Base-by-base conservation (phyloP, 2,113 vertebrate genomes). In the Phaethon lepturus region DNA sequence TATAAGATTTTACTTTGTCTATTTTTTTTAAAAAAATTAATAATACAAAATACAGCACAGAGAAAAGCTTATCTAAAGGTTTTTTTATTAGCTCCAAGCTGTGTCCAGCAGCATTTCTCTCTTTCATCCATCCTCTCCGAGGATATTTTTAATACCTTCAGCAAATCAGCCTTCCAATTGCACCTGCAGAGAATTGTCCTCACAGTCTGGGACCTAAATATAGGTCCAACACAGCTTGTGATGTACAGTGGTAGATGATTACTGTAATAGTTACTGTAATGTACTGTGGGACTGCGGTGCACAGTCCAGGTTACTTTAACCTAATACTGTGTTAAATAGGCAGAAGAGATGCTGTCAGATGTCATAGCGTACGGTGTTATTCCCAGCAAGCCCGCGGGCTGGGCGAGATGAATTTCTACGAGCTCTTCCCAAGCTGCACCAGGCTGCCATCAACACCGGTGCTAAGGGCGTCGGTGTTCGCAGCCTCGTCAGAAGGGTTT, bases 121-220 rank as follows among this genome's bases (percentile, higher is more conserved):
- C 71, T 86, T 76, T 90, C 40, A 50, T 62, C 17, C 4, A 17
- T 35, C 9, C 12, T 84, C 52, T 90, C 62, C 0, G 0, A 45
- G 35, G 68, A 44, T 59, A 78, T 74, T 90, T 94, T 95, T 93
- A 88, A 83, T 68, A 76, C 18, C 19, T 75, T 85, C 76, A 75
- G 73, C 17, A 95, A 95, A 77, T 85, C 71, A 83, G 47, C 69
- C 76, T 89, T 95, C 91, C 86, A 84, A 3, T 95, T 96, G 64
- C 56, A 93, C 50, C 80, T 90, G 42, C 64, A 89, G 91, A 97
- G 66, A 93, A 58, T 47, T 82, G 66, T 88, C 64, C 76, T 91
- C 56, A 63, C 62, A 93, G 45, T 47, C 67, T 93, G 86, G 80
- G 58, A 75, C 45, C 90, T 97, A 96, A 96, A 96, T 95, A 91